Evolutionary conservation across 1,140 invertebrate species (phyloP), one percentile per base, ranked within the genome.

Genomic region (Drosophila bifasciata): DNA sequence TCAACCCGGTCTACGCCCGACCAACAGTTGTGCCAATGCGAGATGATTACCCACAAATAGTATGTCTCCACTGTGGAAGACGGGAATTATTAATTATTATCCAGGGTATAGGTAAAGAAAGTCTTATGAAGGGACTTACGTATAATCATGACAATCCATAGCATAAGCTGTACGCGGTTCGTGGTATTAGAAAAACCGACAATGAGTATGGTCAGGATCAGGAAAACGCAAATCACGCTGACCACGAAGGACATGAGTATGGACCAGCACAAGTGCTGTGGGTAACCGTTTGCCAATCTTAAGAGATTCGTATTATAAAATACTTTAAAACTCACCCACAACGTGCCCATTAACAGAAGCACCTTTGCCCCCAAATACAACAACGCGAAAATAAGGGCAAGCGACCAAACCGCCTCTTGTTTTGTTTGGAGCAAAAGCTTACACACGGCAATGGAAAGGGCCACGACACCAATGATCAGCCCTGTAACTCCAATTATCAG

Each of bases 21-120:
- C 28, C 32, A 68, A 28, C 61, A 56, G 23, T 69, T 40, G 32
- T 55, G 5, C 66, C 66, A 69, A 1, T 63, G 55, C n/a, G 66
- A 69, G 2, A 69, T 17, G 4, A 68, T 48, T 23, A 69, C 16
- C 62, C 50, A 69, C 23, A 68, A 8, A 16, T 56, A 41, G 36
- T 69, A 69, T 43, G 56, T 6, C 17, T 69, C 49, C 25, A 56
- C 66, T 69, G 23, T 5, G 13, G 5, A 1, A 0, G 8, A 19
- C 15, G 6, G 39, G 13, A 5, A 11, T 11, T 9, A 5, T 15
- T 25, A 28, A 28, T 2, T 9, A 11, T 11, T 11, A 3, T 32
- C 9, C 28, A 28, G 7, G 7, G 7, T 2, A 28, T 28, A 28
- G 8, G 28, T 8, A 28, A 8, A 28, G 8, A 2, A 23, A 25